Conservation (phyloP, 2,113 vertebrate genomes). For the Sorex araneus region DNA sequence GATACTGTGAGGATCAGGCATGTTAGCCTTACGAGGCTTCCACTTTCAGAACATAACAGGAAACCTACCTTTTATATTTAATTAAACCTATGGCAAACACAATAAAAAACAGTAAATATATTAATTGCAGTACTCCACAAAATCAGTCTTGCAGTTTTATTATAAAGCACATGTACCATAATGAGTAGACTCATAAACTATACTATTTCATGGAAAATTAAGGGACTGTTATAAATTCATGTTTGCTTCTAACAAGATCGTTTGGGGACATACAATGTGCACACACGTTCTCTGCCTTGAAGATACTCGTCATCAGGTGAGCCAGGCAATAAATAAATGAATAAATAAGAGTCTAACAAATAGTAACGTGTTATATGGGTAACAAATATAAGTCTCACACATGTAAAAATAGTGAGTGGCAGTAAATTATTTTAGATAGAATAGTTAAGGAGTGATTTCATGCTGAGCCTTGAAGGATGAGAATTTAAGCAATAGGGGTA, state of each 20-base stretch:
- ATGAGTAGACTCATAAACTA: neutral
- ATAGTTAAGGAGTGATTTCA: neutral
- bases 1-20: neutral
- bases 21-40: neutral
- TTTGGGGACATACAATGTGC: neutral
- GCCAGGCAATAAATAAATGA: neutral
- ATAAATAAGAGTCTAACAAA: neutral
- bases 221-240: neutral
- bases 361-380: neutral
- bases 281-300: neutral
- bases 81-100: neutral
- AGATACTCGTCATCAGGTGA: neutral
- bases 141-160: conserved; percentile 18
- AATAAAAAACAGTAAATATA: conserved; percentile 21
- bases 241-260: neutral
- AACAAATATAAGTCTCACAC: neutral
- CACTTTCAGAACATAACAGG: neutral
- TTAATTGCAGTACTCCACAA: neutral
- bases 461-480: neutral
- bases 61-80: neutral
- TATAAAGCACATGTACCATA: neutral
- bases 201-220: conserved; percentile 12
- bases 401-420: neutral
- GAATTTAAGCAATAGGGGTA: neutral
- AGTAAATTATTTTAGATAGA: neutral